Evolutionary conservation across 2,888 invertebrate genomes (phyloP).

Genomic region (Idaea aversata): DNA sequence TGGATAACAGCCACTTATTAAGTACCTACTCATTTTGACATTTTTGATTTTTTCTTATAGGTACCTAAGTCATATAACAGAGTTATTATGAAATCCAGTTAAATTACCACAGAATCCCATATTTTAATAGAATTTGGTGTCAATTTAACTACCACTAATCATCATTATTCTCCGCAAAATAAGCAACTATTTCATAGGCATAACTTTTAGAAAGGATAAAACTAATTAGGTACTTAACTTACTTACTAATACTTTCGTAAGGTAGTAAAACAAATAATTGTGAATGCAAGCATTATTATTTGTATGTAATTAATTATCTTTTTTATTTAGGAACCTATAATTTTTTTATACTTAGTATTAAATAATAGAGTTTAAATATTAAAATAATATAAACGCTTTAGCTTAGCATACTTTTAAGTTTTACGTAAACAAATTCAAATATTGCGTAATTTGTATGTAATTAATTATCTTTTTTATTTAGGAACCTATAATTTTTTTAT

Average conservation of each 20-base stretch:
- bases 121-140: too few relatives aligned
- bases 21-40: too few relatives aligned
- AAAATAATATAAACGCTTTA: neutral
- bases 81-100: too few relatives aligned
- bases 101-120: too few relatives aligned
- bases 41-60: too few relatives aligned
- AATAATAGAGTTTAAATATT: neutral
- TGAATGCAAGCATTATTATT: neutral
- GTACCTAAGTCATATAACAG: too few relatives aligned
- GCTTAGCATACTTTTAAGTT: neutral
- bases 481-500: neutral
- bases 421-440: neutral
- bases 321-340: neutral
- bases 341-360: neutral
- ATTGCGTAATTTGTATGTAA: neutral
- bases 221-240: neutral
- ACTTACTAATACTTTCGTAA: neutral
- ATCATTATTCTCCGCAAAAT: too few relatives aligned
- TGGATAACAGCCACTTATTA: too few relatives aligned
- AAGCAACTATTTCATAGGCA: too few relatives aligned
- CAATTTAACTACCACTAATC: too few relatives aligned
- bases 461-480: neutral
- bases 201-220: neutral
- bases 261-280: neutral
- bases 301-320: neutral